phyloP scores from a whole-genome alignment of 2,797 vertebrate species.

The Melanitta fusca region DNA sequence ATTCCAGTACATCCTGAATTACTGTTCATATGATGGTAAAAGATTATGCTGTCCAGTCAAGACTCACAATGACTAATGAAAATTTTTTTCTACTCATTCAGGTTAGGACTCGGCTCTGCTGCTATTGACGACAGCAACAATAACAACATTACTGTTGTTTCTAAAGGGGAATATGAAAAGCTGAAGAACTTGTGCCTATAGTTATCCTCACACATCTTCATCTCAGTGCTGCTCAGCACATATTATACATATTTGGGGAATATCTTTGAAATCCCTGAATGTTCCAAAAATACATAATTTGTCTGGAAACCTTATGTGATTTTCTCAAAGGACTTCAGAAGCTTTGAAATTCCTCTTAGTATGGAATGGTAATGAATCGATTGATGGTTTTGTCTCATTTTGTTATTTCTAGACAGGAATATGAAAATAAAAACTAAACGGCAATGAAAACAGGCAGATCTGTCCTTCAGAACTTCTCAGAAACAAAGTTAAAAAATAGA shows the following conservation, averaged over 20 bases:
- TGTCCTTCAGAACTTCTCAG: neutral
- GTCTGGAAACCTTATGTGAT: neutral
- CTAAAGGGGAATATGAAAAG: neutral
- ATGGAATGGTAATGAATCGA: neutral
- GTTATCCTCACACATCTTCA: neutral
- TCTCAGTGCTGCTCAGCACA: neutral
- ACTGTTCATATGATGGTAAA: neutral
- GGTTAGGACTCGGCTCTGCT: neutral
- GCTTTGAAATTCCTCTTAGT: neutral
- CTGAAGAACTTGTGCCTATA: neutral
- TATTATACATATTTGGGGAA: neutral
- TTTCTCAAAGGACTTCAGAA: neutral
- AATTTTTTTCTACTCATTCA: neutral
- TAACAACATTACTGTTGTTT: neutral
- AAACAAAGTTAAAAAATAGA: neutral
- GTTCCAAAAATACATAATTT: neutral
- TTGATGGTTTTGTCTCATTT: neutral
- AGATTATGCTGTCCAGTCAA: neutral
- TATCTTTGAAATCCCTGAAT: neutral
- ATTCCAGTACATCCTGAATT: neutral
- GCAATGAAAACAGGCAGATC: neutral
- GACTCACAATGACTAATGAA: fast-evolving
- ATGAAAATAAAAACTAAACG: neutral
- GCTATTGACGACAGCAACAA: neutral
- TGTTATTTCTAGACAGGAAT: neutral